A percentile compares a stretch with the other conserved stretches of the same genome.
phyloP scores from a whole-genome alignment of 2,797 vertebrate species.

The Oreortyx pictus region DNA sequence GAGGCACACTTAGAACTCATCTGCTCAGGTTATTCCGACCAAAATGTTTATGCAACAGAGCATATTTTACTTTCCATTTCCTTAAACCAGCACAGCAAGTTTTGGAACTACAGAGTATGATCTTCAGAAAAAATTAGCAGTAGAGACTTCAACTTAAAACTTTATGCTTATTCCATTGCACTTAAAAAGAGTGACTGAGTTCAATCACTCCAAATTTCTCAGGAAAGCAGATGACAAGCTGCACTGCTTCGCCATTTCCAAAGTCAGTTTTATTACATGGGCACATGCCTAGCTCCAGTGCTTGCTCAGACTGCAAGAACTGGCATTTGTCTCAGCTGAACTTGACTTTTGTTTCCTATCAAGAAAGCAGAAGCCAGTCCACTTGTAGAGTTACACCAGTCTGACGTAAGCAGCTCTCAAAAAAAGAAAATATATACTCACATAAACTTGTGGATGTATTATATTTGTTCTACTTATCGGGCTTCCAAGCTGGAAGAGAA shows the following conservation, averaged over 20 bases:
- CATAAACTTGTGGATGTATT: conserved; percentile 98
- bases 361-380: not conserved
- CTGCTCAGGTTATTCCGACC: too few relatives aligned
- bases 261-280: not conserved
- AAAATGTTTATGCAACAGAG: not conserved
- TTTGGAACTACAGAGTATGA: not conserved
- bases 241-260: not conserved
- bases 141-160: not conserved
- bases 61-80: not conserved
- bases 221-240: not conserved
- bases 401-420: not conserved
- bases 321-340: not conserved
- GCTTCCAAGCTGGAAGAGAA: conserved; percentile 90
- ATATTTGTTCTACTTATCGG: conserved; percentile 95
- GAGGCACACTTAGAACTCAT: not conserved
- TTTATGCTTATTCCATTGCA: not conserved
- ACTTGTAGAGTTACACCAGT: not conserved
- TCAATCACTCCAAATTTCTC: not conserved
- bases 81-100: not conserved
- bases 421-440: conserved; percentile 80
- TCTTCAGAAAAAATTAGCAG: not conserved
- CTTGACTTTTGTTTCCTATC: not conserved
- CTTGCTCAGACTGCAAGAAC: not conserved
- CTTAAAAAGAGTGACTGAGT: not conserved
- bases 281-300: not conserved